Base-by-base conservation (phyloP, 2,888 invertebrate genomes). In the Cerastis leucographa region DNA sequence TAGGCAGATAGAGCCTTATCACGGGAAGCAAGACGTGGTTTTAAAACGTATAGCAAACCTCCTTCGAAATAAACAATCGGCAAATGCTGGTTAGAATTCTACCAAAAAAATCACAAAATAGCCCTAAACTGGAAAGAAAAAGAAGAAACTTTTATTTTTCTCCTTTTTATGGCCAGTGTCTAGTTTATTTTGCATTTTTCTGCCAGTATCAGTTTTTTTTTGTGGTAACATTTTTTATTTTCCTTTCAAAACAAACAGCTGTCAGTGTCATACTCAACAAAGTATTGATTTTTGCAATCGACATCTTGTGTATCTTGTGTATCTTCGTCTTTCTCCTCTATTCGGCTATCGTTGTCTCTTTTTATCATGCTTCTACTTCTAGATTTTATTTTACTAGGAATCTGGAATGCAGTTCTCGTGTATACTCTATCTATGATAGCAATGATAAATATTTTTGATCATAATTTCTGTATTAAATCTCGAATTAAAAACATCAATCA, bases 251-350 rank as follows among this genome's bases (percentile, higher is more conserved):
- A 65, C 22, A 35, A 1, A 25, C 14, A 29, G 14, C 29, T 54
- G 76, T 70, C 84, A 78, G 7, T 78, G 54, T 76, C 79, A 72
- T 59, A 61, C 4, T n/a, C 14, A 54, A 11, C 4, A 40, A 44
- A 71, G 11, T 68, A 81, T 83, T 83, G 83, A 71, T 40, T 64
- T 66, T 42, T 12, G 19, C 9, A 7, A 8, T 22, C 2, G 14
- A 12, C n/a, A 14, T 3, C 0, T 29, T 1, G 22, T 69, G 8
- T 56, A 14, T 3, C 0, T 29, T 1, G 22, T 69, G 8, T 56
- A 6, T 40, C 73, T 70, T 66, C 56, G 44, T 81, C 73, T 67
- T 56, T 44, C 61, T 56, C 14, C 0, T 0, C 14, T 25, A 4
- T 56, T 40, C 61, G 44, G 40, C 59, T 79, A 61, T 73, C 11